A percentile compares a stretch with the other conserved stretches of the same genome.
Conservation (phyloP, 2,113 vertebrate species). For the Oryzias celebensis region DNA sequence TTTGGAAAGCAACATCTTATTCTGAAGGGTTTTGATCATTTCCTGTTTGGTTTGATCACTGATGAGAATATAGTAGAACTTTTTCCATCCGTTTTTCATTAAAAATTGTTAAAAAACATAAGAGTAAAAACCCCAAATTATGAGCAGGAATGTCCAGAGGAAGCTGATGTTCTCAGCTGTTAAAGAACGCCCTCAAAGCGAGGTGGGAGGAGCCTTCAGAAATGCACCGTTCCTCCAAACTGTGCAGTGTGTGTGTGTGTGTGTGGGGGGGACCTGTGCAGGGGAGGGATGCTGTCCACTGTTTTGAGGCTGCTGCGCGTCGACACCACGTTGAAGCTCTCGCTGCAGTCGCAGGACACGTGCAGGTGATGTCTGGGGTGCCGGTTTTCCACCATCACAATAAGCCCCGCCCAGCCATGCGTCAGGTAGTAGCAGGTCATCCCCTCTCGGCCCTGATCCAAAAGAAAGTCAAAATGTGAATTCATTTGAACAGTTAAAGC, state of each 20-base stretch:
- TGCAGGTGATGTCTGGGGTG: slow-evolving; percentile 93
- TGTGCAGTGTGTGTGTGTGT: not conserved
- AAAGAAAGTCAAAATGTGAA: no score
- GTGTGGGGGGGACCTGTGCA: slow-evolving; percentile 82
- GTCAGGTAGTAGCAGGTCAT: slow-evolving; percentile 98
- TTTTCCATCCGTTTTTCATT: no score
- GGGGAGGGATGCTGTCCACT: slow-evolving; percentile 90
- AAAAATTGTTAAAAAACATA: no score
- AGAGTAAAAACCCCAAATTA: no score
- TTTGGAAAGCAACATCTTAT: no score
- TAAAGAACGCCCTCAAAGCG: no score
- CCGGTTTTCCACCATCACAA: slow-evolving; percentile 94
- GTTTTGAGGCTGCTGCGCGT: slow-evolving; percentile 91
- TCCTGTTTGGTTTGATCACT: no score
- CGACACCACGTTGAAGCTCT: slow-evolving; percentile 98
- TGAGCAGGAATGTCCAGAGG: no score
- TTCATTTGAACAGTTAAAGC: no score
- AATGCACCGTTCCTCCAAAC: not conserved
- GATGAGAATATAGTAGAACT: no score
- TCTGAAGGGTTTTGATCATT: no score
- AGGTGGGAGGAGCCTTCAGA: not conserved
- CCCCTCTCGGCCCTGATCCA: slow-evolving; percentile 87
- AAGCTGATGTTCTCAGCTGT: no score
- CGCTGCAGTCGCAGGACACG: slow-evolving; percentile 93
- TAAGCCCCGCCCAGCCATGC: slow-evolving; percentile 93